phyloP scores from a whole-genome alignment of 2,113 vertebrate species.

The Nannobrachium achirus region DNA sequence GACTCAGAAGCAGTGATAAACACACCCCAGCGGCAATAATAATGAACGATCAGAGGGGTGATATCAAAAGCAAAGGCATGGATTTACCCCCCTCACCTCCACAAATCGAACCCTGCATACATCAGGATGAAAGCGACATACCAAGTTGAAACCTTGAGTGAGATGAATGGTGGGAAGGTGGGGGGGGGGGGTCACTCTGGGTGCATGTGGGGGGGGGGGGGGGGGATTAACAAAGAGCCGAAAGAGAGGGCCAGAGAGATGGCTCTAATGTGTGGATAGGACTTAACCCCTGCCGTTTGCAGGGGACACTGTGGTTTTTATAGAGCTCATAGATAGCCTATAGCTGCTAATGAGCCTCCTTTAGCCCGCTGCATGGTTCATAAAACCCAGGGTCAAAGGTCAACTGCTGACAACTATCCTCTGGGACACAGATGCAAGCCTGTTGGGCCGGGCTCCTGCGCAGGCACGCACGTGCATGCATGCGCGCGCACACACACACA shows the following conservation, averaged over 20 bases:
- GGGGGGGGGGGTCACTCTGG: too few species aligned
- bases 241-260: background rate
- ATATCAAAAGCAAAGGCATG: too few species aligned
- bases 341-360: constrained; percentile 19
- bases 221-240: background rate
- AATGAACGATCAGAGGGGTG: too few species aligned
- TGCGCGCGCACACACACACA: background rate
- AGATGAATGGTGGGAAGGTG: too few species aligned
- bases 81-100: too few species aligned
- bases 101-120: too few species aligned
- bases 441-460: background rate
- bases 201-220: too few species aligned
- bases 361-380: constrained; percentile 15
- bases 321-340: constrained; percentile 26
- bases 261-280: background rate
- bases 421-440: constrained; percentile 5
- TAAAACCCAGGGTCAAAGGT: constrained; percentile 22
- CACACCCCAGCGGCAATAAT: too few species aligned
- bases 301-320: constrained; percentile 24
- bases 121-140: too few species aligned
- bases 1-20: too few species aligned
- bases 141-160: too few species aligned
- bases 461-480: background rate
- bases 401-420: background rate
- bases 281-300: too few species aligned